Evolutionary conservation across 2,888 invertebrate genomes (phyloP).

Genomic region (Acanthococcus lagerstroemiae): DNA sequence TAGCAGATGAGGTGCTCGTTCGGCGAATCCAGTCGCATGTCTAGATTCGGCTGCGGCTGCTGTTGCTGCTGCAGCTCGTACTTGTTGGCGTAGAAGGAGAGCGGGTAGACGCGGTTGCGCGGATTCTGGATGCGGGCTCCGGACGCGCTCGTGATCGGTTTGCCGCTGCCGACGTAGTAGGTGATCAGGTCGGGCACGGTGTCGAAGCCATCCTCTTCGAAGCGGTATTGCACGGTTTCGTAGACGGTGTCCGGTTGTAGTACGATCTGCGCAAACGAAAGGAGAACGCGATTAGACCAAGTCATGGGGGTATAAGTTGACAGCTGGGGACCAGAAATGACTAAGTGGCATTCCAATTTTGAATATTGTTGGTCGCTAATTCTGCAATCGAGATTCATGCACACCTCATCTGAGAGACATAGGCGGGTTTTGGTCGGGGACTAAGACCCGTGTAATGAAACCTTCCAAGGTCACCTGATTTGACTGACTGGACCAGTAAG

Average conservation of each 20-base stretch:
- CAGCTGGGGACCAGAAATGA: no score
- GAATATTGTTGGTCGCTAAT: no score
- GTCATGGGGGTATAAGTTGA: no score
- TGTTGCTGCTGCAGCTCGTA: slow-evolving; percentile 40
- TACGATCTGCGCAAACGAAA: slow-evolving; percentile 50
- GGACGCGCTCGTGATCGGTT: slow-evolving; percentile 77
- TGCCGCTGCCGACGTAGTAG: slow-evolving; percentile 82
- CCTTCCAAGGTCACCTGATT: no score
- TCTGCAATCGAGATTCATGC: no score
- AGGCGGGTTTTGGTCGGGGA: no score
- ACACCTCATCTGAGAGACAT: no score
- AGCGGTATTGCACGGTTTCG: slow-evolving; percentile 82
- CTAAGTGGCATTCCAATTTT: no score
- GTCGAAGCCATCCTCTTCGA: slow-evolving; percentile 87
- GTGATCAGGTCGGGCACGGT: slow-evolving; percentile 88
- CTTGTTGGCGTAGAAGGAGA: slow-evolving; percentile 60
- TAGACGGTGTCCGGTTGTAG: slow-evolving; percentile 84
- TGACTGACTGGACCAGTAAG: no score
- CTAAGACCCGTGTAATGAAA: no score
- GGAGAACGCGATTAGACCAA: no score
- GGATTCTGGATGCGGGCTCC: slow-evolving; percentile 80
- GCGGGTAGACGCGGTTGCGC: slow-evolving; percentile 66
- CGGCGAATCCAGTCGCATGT: not conserved
- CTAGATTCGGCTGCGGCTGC: no score
- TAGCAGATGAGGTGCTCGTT: not conserved